These are phyloP conservation scores for Artemia sinica DNA, from an alignment of 2,888 invertebrate genomes.

Conservation along the genomic window DNA sequence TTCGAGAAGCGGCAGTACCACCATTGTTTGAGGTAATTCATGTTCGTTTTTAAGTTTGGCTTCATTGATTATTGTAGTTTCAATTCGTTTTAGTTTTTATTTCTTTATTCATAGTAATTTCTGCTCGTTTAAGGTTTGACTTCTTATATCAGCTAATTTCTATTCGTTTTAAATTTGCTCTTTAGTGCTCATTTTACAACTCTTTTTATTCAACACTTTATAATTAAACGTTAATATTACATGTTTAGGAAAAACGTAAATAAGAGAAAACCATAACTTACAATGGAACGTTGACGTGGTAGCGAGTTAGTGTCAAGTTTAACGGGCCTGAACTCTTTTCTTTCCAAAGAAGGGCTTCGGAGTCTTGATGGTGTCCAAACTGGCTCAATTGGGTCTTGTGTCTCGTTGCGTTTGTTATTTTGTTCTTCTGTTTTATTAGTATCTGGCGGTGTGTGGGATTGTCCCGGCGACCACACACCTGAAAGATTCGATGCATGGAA, in stretches of 20 bases:
- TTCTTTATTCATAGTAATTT: too few species aligned
- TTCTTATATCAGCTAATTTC: too few species aligned
- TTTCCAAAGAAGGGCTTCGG: constrained; percentile 48
- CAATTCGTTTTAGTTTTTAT: too few species aligned
- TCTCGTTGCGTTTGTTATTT: constrained; percentile 1
- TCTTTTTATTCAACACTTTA: too few species aligned
- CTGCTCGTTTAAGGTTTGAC: too few species aligned
- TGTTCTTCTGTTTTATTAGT: constrained; percentile 8
- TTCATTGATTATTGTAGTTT: too few species aligned
- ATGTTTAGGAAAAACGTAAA: background rate
- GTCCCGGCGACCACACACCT: constrained; percentile 47
- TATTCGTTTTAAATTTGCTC: too few species aligned
- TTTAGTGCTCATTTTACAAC: too few species aligned
- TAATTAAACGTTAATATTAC: too few species aligned
- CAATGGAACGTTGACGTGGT: constrained; percentile 32
- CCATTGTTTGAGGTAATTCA: too few species aligned
- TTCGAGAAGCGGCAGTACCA: too few species aligned
- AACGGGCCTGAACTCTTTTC: constrained; percentile 63
- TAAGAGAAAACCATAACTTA: constrained; percentile 1
- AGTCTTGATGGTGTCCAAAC: constrained; percentile 56
- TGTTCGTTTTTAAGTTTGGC: too few species aligned
- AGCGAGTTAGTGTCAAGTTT: constrained; percentile 51
- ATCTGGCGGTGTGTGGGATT: constrained; percentile 25
- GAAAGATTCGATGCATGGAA: constrained; percentile 20
- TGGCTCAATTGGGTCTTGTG: constrained; percentile 37